Conservation (phyloP, 1,140 invertebrate genomes). For the Atta cephalotes region DNA sequence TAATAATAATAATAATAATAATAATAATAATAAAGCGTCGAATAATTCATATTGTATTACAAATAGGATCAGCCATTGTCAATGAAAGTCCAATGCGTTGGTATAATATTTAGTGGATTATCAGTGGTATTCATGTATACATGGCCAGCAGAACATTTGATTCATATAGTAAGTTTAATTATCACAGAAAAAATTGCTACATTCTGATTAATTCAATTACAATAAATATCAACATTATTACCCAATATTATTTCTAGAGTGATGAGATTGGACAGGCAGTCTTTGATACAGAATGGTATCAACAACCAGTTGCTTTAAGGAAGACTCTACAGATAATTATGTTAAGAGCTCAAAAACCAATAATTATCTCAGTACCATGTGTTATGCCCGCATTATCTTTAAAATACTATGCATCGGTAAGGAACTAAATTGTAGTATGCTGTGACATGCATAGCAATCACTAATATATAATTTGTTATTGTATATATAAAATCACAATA, state of each 20-base stretch:
- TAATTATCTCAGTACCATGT: slow-evolving; percentile 67
- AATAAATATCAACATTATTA: background rate
- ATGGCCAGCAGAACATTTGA: slow-evolving; percentile 58
- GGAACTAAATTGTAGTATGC: background rate
- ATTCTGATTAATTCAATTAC: background rate
- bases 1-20: background rate
- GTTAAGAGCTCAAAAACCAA: slow-evolving; percentile 66
- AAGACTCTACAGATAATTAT: background rate
- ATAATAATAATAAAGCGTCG: background rate
- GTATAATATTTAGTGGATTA: slow-evolving; percentile 53
- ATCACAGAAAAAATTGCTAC: background rate
- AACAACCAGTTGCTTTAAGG: background rate
- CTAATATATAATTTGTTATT: background rate
- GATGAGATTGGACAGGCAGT: background rate
- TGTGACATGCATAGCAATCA: background rate
- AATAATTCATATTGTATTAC: background rate
- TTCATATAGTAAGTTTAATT: slow-evolving; percentile 35
- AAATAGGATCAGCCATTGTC: slow-evolving; percentile 52
- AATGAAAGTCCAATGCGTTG: slow-evolving; percentile 67
- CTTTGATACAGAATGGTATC: slow-evolving; percentile 32
- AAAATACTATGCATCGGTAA: slow-evolving; percentile 62
- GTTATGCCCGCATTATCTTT: slow-evolving; percentile 73
- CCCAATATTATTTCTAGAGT: slow-evolving; percentile 25
- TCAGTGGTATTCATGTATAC: slow-evolving; percentile 69
- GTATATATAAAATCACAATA: background rate